Conservation (phyloP, 2,797 vertebrate genomes). For the Labeo calbasu region DNA sequence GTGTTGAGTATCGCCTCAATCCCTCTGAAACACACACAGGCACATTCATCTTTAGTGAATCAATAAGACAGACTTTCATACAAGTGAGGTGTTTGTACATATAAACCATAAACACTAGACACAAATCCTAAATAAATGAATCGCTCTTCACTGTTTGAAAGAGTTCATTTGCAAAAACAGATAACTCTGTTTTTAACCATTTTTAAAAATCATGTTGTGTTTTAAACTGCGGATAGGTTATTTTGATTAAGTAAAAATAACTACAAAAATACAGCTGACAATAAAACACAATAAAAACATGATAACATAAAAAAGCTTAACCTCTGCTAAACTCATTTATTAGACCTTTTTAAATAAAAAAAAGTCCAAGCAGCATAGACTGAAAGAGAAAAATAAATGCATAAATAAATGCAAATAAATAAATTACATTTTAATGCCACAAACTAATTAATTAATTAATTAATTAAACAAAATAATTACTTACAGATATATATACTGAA, state of each 20-base stretch:
- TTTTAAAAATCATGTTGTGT: too few species aligned
- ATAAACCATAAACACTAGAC: neutral
- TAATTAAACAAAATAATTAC: neutral
- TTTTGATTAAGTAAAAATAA: too few species aligned
- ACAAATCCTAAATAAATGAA: neutral
- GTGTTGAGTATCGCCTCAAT: conserved; percentile 5
- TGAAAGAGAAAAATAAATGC: neutral
- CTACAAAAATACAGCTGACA: too few species aligned
- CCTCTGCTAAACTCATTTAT: neutral
- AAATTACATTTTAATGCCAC: too few species aligned
- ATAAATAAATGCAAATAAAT: neutral
- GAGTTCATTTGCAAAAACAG: too few species aligned
- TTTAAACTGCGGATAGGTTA: too few species aligned
- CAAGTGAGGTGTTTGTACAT: neutral
- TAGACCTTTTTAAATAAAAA: neutral
- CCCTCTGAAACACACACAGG: neutral
- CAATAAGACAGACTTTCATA: neutral
- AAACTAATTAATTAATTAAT: neutral
- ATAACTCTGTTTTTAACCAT: too few species aligned
- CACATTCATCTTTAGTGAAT: neutral
- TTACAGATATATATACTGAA: neutral
- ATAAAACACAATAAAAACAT: too few species aligned
- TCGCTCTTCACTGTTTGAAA: neutral
- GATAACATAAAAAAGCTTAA: too few species aligned
- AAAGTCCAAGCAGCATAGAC: neutral